Percentiles rank a stretch among this genome's conserved stretches.
Conservation (phyloP, 2,888 invertebrate genomes). For the Hypolimnas misippus region DNA sequence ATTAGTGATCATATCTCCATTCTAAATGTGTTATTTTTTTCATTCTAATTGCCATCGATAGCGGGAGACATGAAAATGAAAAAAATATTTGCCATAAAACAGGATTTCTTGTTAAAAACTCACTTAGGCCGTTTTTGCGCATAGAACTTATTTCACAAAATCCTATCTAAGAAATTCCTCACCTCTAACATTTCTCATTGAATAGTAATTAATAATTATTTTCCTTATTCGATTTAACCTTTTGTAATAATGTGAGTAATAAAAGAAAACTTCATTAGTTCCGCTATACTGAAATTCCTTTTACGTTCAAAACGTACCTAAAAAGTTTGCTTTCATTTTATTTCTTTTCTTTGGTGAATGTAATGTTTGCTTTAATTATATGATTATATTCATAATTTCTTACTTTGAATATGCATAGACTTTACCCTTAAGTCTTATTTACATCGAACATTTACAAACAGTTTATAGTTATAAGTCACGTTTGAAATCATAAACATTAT, state of each 20-base stretch:
- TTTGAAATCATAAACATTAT: slow-evolving; percentile 36
- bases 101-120: too few species aligned
- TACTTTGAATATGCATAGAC: not conserved
- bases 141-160: not conserved
- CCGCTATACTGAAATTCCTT: not conserved
- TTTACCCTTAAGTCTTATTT: slow-evolving; percentile 13
- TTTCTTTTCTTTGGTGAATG: not conserved
- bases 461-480: slow-evolving; percentile 52
- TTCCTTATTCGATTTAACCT: not conserved
- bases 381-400: not conserved
- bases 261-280: not conserved
- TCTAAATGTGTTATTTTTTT: too few species aligned
- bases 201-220: not conserved
- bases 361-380: not conserved
- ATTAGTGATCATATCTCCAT: too few species aligned
- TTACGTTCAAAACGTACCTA: not conserved
- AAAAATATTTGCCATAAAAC: too few species aligned
- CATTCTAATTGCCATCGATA: too few species aligned
- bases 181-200: not conserved
- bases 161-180: not conserved
- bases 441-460: slow-evolving; percentile 34
- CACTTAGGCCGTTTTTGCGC: too few species aligned
- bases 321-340: not conserved
- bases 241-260: not conserved
- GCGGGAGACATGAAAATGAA: too few species aligned